These are phyloP conservation scores for Zaprionus kolodkinae DNA, from an alignment of 1,140 invertebrate species.

Conservation along the genomic window DNA sequence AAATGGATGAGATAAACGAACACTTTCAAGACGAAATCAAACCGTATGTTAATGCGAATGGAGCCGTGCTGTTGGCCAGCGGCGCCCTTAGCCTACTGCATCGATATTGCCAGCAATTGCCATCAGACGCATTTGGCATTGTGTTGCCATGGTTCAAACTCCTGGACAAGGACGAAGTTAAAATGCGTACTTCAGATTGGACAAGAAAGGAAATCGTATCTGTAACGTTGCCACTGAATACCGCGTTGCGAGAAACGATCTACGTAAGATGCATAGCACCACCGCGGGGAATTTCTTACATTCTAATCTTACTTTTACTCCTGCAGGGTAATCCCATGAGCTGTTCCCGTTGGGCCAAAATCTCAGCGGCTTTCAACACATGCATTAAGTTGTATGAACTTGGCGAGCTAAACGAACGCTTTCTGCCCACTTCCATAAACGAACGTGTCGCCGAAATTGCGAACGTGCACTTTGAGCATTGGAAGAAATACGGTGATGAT, in stretches of 20 bases:
- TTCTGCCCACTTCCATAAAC: constrained; percentile 90
- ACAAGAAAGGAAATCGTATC: constrained; percentile 70
- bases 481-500: constrained; percentile 86
- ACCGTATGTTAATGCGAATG: constrained; percentile 50
- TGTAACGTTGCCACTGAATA: constrained; percentile 89
- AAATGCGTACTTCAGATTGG: not conserved
- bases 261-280: constrained; percentile 37
- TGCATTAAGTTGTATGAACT: constrained; percentile 89
- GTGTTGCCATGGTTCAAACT: constrained; percentile 48
- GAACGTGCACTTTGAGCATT: constrained; percentile 73
- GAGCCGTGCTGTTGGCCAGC: constrained; percentile 56
- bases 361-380: constrained; percentile 91
- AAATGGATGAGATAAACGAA: constrained; percentile 84
- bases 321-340: constrained; percentile 87
- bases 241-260: constrained; percentile 82
- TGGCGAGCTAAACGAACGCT: constrained; percentile 91
- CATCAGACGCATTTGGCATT: constrained; percentile 92
- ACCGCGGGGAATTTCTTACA: no score
- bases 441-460: constrained; percentile 69
- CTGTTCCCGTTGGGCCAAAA: constrained; percentile 89
- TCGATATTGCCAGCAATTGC: constrained; percentile 91
- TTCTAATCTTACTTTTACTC: not conserved
- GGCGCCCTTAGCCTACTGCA: constrained; percentile 87
- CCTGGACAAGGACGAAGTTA: not conserved
- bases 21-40: constrained; percentile 83